A percentile compares a stretch with the other conserved stretches of the same genome.
These are phyloP conservation scores for Erannis defoliaria DNA, from an alignment of 2,888 invertebrate genomes.

Conservation along the genomic window DNA sequence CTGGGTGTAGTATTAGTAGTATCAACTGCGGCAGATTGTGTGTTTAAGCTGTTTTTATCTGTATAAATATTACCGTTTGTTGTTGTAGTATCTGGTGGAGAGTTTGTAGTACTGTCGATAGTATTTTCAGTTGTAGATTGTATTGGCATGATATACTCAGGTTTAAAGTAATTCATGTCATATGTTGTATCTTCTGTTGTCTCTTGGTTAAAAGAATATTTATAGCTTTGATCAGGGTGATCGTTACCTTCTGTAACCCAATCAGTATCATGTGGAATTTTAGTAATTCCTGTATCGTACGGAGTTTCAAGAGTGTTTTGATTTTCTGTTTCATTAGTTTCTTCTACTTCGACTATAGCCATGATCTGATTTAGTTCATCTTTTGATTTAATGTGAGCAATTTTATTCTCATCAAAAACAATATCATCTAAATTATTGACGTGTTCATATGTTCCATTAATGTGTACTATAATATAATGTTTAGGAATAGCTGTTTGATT, in stretches of 20 bases:
- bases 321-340: background rate
- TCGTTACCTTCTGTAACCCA: constrained; percentile 1
- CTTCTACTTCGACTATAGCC: constrained; percentile 24
- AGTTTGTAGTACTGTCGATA: constrained; percentile 2
- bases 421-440: constrained; percentile 54
- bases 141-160: constrained; percentile 28
- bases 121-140: constrained; percentile 16
- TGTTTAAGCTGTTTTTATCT: background rate
- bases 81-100: background rate
- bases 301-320: constrained; percentile 5
- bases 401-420: constrained; percentile 20
- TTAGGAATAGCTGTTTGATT: constrained; percentile 37
- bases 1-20: background rate
- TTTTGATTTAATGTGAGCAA: constrained; percentile 17
- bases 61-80: background rate
- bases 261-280: constrained; percentile 12
- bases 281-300: constrained; percentile 21
- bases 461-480: constrained; percentile 58
- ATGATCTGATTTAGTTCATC: background rate
- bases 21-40: background rate
- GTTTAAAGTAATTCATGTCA: constrained; percentile 24
- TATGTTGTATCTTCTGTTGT: constrained; percentile 10
- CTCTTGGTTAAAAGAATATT: background rate
- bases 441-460: constrained; percentile 61
- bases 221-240: background rate